A percentile compares a stretch with the other conserved stretches of the same genome.
Evolutionary conservation across 2,888 invertebrate species (phyloP).

Genomic region (Drosophila glabriapex): DNA sequence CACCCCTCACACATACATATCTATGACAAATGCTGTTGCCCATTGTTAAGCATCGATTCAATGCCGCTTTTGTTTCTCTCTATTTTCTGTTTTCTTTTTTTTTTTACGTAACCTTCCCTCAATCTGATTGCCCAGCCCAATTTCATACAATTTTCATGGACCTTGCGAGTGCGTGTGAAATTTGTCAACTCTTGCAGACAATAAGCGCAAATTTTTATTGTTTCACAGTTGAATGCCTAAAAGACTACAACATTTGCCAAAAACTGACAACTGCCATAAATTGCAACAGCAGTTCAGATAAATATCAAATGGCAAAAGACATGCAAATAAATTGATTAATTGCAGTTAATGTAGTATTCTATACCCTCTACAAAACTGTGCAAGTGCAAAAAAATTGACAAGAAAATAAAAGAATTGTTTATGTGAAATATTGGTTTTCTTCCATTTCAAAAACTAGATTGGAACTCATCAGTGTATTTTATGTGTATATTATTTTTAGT

Average conservation of each 20-base stretch:
- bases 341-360: background rate
- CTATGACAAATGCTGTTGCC: slow-evolving; percentile 61
- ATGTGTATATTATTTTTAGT: too few species aligned
- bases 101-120: slow-evolving; percentile 42
- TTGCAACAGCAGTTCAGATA: slow-evolving; percentile 2
- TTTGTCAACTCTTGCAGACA: slow-evolving; percentile 63
- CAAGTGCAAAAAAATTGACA: background rate
- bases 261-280: slow-evolving; percentile 43
- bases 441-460: background rate
- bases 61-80: slow-evolving; percentile 28
- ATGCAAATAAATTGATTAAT: slow-evolving; percentile 1
- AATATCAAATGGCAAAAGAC: background rate
- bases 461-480: background rate
- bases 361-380: background rate
- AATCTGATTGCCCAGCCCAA: slow-evolving; percentile 52
- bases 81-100: background rate
- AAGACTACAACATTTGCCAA: slow-evolving; percentile 31
- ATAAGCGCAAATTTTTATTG: slow-evolving; percentile 53
- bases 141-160: slow-evolving; percentile 53
- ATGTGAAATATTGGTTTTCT: background rate
- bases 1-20: slow-evolving; percentile 37
- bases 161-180: slow-evolving; percentile 68
- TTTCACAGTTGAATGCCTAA: slow-evolving; percentile 56
- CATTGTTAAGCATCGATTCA: slow-evolving; percentile 32
- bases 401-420: fast-evolving